Evolutionary conservation across 2,113 vertebrate genomes (phyloP), one percentile per base, ranked within the genome.

Genomic region (Papio anubis): DNA sequence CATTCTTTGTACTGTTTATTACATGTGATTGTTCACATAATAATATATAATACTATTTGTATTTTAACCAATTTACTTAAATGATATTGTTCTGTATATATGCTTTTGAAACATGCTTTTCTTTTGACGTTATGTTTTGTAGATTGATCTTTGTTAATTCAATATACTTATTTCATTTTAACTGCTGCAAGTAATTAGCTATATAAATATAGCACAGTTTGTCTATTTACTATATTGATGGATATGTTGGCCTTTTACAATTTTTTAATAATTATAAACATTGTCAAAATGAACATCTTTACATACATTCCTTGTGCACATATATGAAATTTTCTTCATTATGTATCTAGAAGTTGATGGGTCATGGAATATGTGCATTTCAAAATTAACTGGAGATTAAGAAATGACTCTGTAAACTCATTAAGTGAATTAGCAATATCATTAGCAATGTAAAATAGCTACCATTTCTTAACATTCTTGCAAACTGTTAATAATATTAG

Each of bases 61-160:
- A 14, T 83, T 84, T 96, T 95, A 93, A 80, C 12, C 2, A 30
- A 40, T 83, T 79, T 89, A 92, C 38, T 80, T 80, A 79, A 76
- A 21, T 83, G 48, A 12, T 16, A 73, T 82, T 95, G 88, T 89
- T 88, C 43, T 86, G 30, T 45, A 48, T 4, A 30, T 23, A 55
- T 10, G 7, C 27, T 91, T 97, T 72, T 27, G 25, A 81, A 91
- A 57, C 61, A 78, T 11, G 14, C 32, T 95, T 93, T 94, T 73
- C 38, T 95, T 91, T 79, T 64, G 40, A 68, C 14, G 35, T 61
- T 48, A 32, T 57, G n/a, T 78, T 93, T 79, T 92, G 7, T 18
- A 79, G 61, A 76, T 86, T 96, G 81, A 86, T 40, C n/a, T 21
- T 2, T 75, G 20, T 89, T 76, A 50, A 78, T 81, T 86, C 30